phyloP scores from a whole-genome alignment of 2,113 vertebrate genomes.

The Menidia beryllina region DNA sequence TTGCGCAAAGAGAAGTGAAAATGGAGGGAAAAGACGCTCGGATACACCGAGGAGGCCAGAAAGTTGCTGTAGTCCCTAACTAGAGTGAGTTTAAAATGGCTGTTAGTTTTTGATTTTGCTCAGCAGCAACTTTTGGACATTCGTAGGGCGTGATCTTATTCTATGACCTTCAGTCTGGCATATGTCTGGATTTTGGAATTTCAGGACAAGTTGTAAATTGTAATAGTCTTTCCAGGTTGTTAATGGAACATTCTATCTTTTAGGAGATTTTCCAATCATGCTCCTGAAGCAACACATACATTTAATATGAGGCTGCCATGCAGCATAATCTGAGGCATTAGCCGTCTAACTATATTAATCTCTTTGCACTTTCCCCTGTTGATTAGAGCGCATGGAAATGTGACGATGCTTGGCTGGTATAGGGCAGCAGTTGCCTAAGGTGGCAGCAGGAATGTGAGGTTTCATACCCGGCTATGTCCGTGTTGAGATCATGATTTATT shows the following conservation, averaged over 20 bases:
- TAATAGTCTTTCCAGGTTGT: constrained; percentile 47
- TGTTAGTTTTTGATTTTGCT: constrained; percentile 11
- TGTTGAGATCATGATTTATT: constrained; percentile 80
- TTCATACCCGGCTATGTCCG: constrained; percentile 69
- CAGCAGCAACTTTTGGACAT: constrained; percentile 30
- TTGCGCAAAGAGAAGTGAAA: constrained; percentile 33
- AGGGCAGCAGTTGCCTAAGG: constrained; percentile 79
- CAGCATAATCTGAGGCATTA: constrained; percentile 72
- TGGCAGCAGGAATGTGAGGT: constrained; percentile 63
- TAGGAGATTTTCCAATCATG: constrained; percentile 68
- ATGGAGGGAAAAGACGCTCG: constrained; percentile 20
- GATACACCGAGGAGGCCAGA: constrained; percentile 17
- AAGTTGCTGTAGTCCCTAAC: constrained; percentile 25
- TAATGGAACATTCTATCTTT: constrained; percentile 65
- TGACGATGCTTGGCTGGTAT: constrained; percentile 72
- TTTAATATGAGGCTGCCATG: constrained; percentile 64
- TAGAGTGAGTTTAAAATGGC: constrained; percentile 8
- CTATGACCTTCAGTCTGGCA: constrained; percentile 18
- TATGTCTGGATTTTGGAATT: constrained; percentile 22
- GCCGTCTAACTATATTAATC: constrained; percentile 75
- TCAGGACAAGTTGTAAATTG: constrained; percentile 37
- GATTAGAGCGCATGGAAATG: constrained; percentile 77
- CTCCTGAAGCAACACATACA: constrained; percentile 59
- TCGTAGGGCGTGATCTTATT: constrained; percentile 6
- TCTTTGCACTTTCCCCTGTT: constrained; percentile 80